Base-by-base conservation (phyloP, 2,888 invertebrate genomes). In the Tortrix viridana region DNA sequence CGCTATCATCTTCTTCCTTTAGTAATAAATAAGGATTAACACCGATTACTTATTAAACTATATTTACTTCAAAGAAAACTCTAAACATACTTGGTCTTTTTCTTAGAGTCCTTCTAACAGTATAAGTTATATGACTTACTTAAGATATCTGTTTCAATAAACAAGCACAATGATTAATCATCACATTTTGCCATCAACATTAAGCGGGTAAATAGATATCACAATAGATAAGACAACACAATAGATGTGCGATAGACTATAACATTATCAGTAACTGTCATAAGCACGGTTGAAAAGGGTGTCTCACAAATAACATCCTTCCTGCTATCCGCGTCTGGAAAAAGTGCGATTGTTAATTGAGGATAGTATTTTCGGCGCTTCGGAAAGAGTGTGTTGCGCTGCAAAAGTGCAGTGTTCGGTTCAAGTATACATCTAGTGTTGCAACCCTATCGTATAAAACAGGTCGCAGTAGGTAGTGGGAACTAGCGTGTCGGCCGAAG, bases 401-500 rank as follows among this genome's bases (percentile, higher is more conserved):
- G 32, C 32, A 32, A 32, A 32, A 32, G 32, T 32, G 32, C 32
- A 32, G 12, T 32, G 12, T 32, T 32, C 32, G 32, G n/a, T 18
- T 19, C 44, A 44, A 48, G 20, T 53, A 20, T 26, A 46, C 47
- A 41, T 38, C 53, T 44, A 59, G 2, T n/a, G 58, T 32, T 23
- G 32, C 44, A 59, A 59, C 60, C 52, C 60, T 60, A 47, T 53
- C 54, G 60, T 41, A 49, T 54, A 50, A 62, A 41, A 46, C 46
- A 52, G 52, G 62, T 57, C 57, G 46, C 46, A 47, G 46, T 22
- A 60, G 49, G 54, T 44, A 54, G 61, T 52, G 57, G 38, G 23
- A 43, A 49, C 44, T 68, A 69, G 66, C 66, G 65, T 67, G 64
- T 71, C 64, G 67, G 67, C 65, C 68, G 53, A 65, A 60, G 67